Evolutionary conservation across 64 coral and sea anemone species (phyloP), one percentile per base, ranked within the genome.

Genomic region (Pocillopora verrucosa): DNA sequence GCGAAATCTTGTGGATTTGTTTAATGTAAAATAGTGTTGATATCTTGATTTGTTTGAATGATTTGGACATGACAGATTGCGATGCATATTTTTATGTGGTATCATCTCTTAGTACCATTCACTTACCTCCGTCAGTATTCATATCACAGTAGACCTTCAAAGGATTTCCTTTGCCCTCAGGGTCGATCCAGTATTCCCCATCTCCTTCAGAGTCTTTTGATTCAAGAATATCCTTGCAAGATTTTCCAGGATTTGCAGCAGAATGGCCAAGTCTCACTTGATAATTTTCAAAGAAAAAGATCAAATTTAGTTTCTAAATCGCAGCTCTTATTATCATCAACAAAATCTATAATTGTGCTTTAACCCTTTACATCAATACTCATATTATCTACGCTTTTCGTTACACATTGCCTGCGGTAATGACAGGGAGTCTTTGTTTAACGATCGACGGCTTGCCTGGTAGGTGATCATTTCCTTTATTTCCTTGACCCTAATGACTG

Each of bases 141-240:
- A 90, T 90, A 16, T 90, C 89, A 24, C 89, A 90, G 35, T 75
- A 90, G 9, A 90, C 89, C 62, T 74, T 58, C 10, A 90, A 11
- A 26, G 79, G 41, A 1, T 75, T 83, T 74, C 89, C 89, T 36
- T 22, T 38, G 14, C 60, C 73, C 3, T 60, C 79, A 19, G 89
- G 89, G 58, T 90, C 79, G 34, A 90, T 90, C 89, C 89, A 90
- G 57, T 90, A 90, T n/a, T 36, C 34, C 19, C 89, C 79, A 56
- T 90, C 79, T 38, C 80, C 69, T 10, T 36, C 0, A 16, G 56
- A 70, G 34, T 64, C 79, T 12, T 69, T 34, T 56, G 45, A 34
- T 2, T 73, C 65, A 16, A 15, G 22, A n/a, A 90, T 90, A 9
- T 70, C 58, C 26, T 83, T 90, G 37, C 79, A 90, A 25, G 89